These are phyloP conservation scores for Hydriomena furcata DNA, from an alignment of 2,888 invertebrate genomes.

Conservation along the genomic window DNA sequence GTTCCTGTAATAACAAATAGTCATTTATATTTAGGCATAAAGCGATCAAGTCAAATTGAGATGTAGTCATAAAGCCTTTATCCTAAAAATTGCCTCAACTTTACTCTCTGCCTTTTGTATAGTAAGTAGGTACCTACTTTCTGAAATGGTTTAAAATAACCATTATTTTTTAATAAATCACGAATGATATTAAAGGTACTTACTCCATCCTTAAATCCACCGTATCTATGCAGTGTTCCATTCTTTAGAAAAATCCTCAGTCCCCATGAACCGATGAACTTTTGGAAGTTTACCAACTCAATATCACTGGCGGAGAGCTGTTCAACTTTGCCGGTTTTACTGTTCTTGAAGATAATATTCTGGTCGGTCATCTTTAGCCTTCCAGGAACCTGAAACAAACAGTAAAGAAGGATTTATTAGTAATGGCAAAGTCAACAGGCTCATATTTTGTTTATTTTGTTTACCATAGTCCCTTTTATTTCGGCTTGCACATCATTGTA, in stretches of 20 bases:
- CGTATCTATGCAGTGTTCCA: constrained; percentile 95
- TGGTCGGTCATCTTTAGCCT: constrained; percentile 96
- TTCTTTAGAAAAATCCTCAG: constrained; percentile 94
- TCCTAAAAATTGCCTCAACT: too few species aligned
- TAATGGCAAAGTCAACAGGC: neutral
- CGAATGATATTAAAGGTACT: constrained; percentile 40
- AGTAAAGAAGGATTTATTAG: neutral
- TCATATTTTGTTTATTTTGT: neutral
- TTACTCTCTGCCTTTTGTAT: too few species aligned
- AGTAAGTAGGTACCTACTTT: too few species aligned
- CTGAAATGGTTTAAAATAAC: too few species aligned
- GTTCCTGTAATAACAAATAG: constrained; percentile 85
- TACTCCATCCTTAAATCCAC: constrained; percentile 95
- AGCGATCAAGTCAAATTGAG: too few species aligned
- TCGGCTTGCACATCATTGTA: constrained; percentile 93
- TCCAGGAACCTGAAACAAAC: constrained; percentile 89
- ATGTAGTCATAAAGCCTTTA: too few species aligned
- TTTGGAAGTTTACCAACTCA: constrained; percentile 95
- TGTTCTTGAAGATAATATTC: constrained; percentile 96
- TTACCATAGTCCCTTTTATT: constrained; percentile 94
- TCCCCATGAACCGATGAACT: constrained; percentile 95
- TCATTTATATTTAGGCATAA: too few species aligned
- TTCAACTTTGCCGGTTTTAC: constrained; percentile 98
- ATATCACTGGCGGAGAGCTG: constrained; percentile 93
- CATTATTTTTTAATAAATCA: too few species aligned